Base-by-base conservation (phyloP, 2,888 invertebrate genomes). In the Aphodius sticticus region DNA sequence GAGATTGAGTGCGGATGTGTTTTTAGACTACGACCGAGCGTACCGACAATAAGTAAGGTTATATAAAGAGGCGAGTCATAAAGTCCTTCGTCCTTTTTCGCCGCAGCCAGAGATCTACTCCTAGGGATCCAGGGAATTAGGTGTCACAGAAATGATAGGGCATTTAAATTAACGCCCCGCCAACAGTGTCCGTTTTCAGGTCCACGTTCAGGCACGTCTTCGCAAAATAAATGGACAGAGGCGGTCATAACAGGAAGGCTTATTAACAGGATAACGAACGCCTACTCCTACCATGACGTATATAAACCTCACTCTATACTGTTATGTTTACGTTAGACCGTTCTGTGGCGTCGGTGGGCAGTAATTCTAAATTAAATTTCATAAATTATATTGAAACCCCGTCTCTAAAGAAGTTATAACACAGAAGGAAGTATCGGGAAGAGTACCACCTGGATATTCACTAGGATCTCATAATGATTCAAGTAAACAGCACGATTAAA, bases 1-100 rank as follows among this genome's bases (percentile, higher is more conserved):
- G 53, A 53, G 53, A 53, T 53, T 53, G 53, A 53, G 53, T 53
- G 53, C 53, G 53, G 53, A 53, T 53, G 53, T 53, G 53, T 53
- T 53, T 53, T 53, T 53, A 53, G 1, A 9, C 53, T 53, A 53
- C 53, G 9, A 12, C 53, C 7, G 9, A 53, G 53, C 53, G 53
- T 53, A 53, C 53, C 53, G 53, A 53, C 53, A 53, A 53, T 53
- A 53, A 53, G 53, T 53, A 53, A 53, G 53, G 53, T 53, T 53
- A 53, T 53, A 53, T 53, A 53, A 53, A 53, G 53, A 53, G 53
- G 53, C 53, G 4, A 53, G 53, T 53, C 53, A 53, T 53, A 53
- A 53, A 53, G 53, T 53, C 12, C 26, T 53, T 53, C 53, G 53
- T 53, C 12, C 53, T 53, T 53, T 53, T 53, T 53, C 12, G 53